These are phyloP conservation scores for Drosophila cognata DNA, from an alignment of 2,888 invertebrate genomes.

Conservation along the genomic window DNA sequence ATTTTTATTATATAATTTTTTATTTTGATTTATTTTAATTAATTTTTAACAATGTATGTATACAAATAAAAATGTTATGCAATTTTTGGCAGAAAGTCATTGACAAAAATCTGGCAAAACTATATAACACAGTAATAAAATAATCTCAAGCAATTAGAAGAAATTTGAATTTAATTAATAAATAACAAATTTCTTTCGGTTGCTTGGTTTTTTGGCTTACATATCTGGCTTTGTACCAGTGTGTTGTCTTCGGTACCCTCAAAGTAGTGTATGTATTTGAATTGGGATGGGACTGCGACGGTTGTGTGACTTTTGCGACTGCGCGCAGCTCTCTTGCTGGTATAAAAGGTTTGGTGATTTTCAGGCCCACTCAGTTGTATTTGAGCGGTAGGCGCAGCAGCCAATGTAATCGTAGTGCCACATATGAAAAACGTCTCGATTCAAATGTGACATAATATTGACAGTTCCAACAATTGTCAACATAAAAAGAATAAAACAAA, in stretches of 20 bases:
- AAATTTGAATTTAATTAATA: background rate
- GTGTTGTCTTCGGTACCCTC: background rate
- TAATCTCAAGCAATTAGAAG: background rate
- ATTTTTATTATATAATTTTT: no score
- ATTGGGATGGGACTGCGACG: background rate
- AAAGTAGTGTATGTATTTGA: background rate
- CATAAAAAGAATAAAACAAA: background rate
- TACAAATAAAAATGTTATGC: no score
- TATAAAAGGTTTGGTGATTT: slow-evolving; percentile 59
- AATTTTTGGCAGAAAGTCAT: background rate
- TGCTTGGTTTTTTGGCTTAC: background rate
- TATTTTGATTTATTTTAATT: background rate
- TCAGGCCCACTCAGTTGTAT: slow-evolving; percentile 53
- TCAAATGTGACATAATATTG: slow-evolving; percentile 55
- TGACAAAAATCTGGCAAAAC: background rate
- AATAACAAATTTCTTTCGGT: background rate
- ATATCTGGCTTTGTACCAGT: background rate
- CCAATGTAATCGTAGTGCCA: slow-evolving; percentile 19
- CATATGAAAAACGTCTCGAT: slow-evolving; percentile 15
- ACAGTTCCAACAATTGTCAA: slow-evolving; percentile 39
- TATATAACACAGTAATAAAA: background rate
- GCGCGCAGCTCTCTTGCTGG: slow-evolving; percentile 31
- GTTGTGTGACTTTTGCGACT: slow-evolving; percentile 10
- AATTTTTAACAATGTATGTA: background rate
- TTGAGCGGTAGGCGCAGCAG: slow-evolving; percentile 40